Evolutionary conservation across 2,113 vertebrate genomes (phyloP).

Genomic region (Plecturocebus donacophilus): DNA sequence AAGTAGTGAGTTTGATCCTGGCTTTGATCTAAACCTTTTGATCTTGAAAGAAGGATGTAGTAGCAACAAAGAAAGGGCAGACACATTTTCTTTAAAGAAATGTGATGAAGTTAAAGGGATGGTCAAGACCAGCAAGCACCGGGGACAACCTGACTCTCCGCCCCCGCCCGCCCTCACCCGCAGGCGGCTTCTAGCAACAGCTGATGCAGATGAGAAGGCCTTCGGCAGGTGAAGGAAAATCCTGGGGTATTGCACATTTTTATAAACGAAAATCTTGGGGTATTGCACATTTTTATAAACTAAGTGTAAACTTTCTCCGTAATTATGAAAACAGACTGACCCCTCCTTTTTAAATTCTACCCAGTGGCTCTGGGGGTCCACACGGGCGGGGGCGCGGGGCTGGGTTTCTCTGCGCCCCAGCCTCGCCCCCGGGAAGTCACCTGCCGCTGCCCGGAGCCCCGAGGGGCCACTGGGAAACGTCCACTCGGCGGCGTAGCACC

Average conservation of each 20-base stretch:
- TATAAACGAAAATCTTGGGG: background rate
- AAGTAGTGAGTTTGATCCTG: slow-evolving; percentile 84
- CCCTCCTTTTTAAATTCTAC: background rate
- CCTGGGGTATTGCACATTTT: background rate
- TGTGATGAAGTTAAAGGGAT: slow-evolving; percentile 76
- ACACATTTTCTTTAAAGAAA: slow-evolving; percentile 71
- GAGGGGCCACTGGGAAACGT: rapidly evolving
- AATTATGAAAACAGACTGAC: background rate
- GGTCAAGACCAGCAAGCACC: slow-evolving; percentile 63
- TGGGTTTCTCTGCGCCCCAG: background rate
- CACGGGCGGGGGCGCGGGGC: background rate
- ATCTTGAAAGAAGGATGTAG: slow-evolving; percentile 86
- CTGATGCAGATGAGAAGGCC: background rate
- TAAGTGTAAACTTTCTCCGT: background rate
- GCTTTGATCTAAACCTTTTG: slow-evolving; percentile 89
- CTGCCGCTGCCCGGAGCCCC: slow-evolving; percentile 35
- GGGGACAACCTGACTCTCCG: background rate
- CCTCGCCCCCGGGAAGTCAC: background rate
- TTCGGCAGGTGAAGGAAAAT: background rate
- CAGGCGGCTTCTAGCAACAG: background rate
- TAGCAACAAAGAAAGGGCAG: slow-evolving; percentile 81
- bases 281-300: background rate
- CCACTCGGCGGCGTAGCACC: background rate
- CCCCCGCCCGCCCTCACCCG: background rate
- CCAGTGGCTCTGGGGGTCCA: background rate